Base-by-base conservation (phyloP, 2,888 invertebrate genomes). In the Adelphocoris suturalis region DNA sequence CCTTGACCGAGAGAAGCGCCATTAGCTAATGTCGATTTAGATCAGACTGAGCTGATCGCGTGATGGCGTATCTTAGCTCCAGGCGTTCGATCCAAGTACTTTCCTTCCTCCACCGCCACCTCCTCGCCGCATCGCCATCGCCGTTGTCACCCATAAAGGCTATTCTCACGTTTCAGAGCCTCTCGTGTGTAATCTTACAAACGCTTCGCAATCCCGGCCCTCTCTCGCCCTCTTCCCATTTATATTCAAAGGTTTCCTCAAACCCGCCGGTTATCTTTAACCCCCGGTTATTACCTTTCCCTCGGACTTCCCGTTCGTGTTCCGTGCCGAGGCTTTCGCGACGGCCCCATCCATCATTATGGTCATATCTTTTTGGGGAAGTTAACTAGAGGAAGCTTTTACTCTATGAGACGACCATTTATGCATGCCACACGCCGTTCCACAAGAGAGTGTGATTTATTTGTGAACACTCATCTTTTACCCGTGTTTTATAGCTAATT, bases 141-240 rank as follows among this genome's bases (percentile, higher is more conserved):
- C 23, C 19, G 78, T 37, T 37, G 78, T 37, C 78, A 47, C 37
- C 78, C 78, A 46, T 78, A 46, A 78, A 37, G 14, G 78, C 78
- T 16, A 78, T 78, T 78, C 78, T 78, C 78, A 78, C 78, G 78
- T 78, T 37, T 78, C 47, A 46, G 78, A 16, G 78, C 78, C 78
- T 47, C 47, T 78, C 78, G 78, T 28, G 78, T 47, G 78, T 78
- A 46, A 78, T 78, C 78, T 37, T 19, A 37, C 47, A 78, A 47
- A 78, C 78, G 78, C 46, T 78, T 68, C 68, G 68, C 23, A 68
- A 68, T 68, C 68, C 68, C 68, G 19, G 68, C 19, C 68, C 68
- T 68, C 68, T 68, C 68, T 27, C 9, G 19, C 19, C 68, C 78
- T 37, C 4, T 19, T 19, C 13, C 37, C 47, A 78, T 37, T 78